A percentile compares a stretch with the other conserved stretches of the same genome.
Conservation (phyloP, 2,797 vertebrate genomes). For the Molossus molossus region DNA sequence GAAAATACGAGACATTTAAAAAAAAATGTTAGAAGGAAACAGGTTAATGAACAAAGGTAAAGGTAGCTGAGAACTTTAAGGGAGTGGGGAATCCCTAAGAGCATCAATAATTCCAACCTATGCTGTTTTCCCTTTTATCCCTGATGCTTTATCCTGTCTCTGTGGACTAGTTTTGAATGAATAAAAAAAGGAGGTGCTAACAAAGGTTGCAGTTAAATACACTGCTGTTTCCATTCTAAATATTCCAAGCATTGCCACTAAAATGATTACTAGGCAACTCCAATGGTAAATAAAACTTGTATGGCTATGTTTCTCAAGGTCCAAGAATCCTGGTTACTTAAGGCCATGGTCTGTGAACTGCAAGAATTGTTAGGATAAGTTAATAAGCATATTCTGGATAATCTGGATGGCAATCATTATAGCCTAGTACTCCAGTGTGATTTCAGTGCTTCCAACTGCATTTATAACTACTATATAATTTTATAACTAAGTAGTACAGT, state of each 20-base stretch:
- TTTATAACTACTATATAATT: neutral
- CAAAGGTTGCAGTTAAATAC: constrained; percentile 9
- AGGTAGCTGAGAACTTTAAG: neutral
- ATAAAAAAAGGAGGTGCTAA: constrained; percentile 49
- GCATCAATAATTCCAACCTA: constrained; percentile 8
- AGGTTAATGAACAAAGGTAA: constrained; percentile 32
- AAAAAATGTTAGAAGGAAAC: neutral
- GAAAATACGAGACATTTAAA: neutral
- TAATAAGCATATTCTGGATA: constrained; percentile 22
- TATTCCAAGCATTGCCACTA: constrained; percentile 26
- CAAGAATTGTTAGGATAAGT: constrained; percentile 10
- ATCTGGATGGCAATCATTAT: neutral
- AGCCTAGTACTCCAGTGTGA: neutral
- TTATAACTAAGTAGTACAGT: neutral
- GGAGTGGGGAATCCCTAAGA: neutral
- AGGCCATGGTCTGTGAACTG: neutral
- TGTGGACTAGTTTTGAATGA: constrained; percentile 9
- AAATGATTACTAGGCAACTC: constrained; percentile 33
- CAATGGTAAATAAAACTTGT: constrained; percentile 6
- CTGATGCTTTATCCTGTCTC: neutral
- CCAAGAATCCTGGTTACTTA: neutral
- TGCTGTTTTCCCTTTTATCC: neutral
- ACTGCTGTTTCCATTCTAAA: constrained; percentile 48
- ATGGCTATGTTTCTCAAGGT: neutral
- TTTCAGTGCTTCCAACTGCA: neutral